phyloP scores from a whole-genome alignment of 2,113 vertebrate genomes.

The Echinops telfairi region DNA sequence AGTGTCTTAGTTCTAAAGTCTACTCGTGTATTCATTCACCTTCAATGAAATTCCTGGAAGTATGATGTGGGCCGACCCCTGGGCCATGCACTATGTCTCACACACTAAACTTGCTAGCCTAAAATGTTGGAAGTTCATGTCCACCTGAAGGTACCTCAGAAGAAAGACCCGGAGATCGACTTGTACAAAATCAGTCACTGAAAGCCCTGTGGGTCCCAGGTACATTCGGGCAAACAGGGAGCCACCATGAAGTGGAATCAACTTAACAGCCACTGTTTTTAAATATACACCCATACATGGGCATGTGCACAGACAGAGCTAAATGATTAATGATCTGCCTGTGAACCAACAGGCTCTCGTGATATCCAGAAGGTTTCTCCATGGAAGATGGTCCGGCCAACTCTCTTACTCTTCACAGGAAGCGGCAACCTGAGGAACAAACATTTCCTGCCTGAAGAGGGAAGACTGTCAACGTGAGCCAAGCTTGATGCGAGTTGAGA shows the following conservation, averaged over 20 bases:
- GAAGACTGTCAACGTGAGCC: background rate
- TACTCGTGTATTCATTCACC: background rate
- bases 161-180: background rate
- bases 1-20: background rate
- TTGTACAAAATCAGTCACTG: background rate
- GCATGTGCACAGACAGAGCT: no score
- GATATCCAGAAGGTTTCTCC: background rate
- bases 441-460: background rate
- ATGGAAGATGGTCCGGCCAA: background rate
- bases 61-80: background rate
- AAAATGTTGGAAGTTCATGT: background rate
- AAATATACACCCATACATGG: no score
- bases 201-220: background rate
- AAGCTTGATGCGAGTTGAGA: constrained; percentile 12
- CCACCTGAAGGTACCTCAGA: background rate
- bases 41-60: constrained; percentile 34
- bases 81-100: background rate
- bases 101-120: background rate
- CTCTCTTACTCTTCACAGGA: background rate
- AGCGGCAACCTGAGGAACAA: background rate
- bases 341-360: background rate
- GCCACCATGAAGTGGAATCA: background rate
- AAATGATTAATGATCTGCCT: background rate
- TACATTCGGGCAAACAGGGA: background rate
- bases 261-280: background rate